Evolutionary conservation across 2,888 invertebrate genomes (phyloP).

Genomic region (Sycophila texana): DNA sequence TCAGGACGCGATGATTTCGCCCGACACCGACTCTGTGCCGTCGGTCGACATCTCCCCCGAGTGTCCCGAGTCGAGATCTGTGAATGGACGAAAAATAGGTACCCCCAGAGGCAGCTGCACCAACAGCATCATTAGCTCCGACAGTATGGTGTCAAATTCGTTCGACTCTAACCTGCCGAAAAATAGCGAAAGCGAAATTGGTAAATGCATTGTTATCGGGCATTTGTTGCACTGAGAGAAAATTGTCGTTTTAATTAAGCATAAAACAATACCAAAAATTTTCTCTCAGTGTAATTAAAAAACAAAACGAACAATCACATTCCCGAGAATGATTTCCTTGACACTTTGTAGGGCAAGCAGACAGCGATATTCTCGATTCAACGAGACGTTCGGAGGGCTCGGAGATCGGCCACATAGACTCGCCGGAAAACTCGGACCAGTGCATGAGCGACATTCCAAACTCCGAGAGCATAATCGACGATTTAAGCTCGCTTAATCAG

Average conservation of each 20-base stretch:
- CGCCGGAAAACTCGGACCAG: slow-evolving; percentile 87
- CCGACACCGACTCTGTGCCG: slow-evolving; percentile 69
- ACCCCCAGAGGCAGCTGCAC: slow-evolving; percentile 65
- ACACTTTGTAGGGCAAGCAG: slow-evolving; percentile 69
- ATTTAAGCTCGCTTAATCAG: slow-evolving; percentile 84
- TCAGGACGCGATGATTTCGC: slow-evolving; percentile 69
- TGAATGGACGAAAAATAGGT: slow-evolving; percentile 57
- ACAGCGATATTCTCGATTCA: slow-evolving; percentile 71
- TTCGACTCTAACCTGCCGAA: slow-evolving; percentile 68
- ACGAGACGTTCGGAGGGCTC: slow-evolving; percentile 68
- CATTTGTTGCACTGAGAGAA: slow-evolving; percentile 21
- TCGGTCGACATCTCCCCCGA: slow-evolving; percentile 64
- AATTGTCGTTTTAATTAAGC: background rate
- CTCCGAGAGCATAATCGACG: slow-evolving; percentile 87
- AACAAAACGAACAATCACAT: slow-evolving; percentile 10
- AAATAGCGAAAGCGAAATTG: slow-evolving; percentile 72
- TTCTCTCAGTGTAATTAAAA: slow-evolving; percentile 40
- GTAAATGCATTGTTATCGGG: slow-evolving; percentile 60
- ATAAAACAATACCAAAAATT: background rate
- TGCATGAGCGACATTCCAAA: slow-evolving; percentile 84
- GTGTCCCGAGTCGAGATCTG: slow-evolving; percentile 56
- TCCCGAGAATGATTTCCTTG: slow-evolving; percentile 64
- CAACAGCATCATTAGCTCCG: slow-evolving; percentile 70
- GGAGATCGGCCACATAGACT: slow-evolving; percentile 87
- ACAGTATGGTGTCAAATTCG: slow-evolving; percentile 69